These are phyloP conservation scores for Alviniconcha marisindica DNA, from an alignment of 1,140 invertebrate species.

Conservation along the genomic window DNA sequence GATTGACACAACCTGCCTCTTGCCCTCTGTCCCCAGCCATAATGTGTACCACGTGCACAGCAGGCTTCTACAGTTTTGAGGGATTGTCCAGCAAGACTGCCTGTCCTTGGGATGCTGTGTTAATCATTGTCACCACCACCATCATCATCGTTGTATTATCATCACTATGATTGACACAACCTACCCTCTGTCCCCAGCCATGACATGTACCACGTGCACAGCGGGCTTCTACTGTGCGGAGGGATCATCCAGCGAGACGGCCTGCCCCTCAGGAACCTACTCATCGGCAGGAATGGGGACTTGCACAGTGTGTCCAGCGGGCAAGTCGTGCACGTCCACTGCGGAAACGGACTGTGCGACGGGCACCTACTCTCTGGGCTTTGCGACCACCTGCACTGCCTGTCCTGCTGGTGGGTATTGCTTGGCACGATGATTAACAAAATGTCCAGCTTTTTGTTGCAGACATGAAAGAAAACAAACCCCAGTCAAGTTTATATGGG, in stretches of 20 bases:
- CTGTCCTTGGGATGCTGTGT: no score
- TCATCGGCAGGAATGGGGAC: slow-evolving; percentile 38
- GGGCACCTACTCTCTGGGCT: slow-evolving; percentile 66
- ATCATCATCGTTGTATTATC: no score
- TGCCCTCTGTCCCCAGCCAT: no score
- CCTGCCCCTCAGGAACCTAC: slow-evolving; percentile 57
- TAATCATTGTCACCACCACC: no score
- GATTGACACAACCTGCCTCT: no score
- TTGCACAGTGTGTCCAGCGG: slow-evolving; percentile 63
- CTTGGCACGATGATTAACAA: no score
- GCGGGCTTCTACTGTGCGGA: slow-evolving; percentile 64
- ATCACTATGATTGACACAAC: background rate
- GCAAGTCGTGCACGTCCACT: slow-evolving; percentile 59
- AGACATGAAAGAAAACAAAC: no score
- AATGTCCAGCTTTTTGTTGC: no score
- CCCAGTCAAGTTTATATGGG: no score
- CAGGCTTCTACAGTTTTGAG: no score
- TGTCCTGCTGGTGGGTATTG: slow-evolving; percentile 62
- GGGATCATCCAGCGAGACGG: slow-evolving; percentile 49
- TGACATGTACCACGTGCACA: slow-evolving; percentile 57
- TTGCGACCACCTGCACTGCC: slow-evolving; percentile 57
- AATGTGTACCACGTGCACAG: no score
- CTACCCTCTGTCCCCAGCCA: slow-evolving; percentile 43
- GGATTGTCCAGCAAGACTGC: no score
- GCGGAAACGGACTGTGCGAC: slow-evolving; percentile 54